phyloP scores from a whole-genome alignment of 2,113 vertebrate species.

The Diglossa brunneiventris region DNA sequence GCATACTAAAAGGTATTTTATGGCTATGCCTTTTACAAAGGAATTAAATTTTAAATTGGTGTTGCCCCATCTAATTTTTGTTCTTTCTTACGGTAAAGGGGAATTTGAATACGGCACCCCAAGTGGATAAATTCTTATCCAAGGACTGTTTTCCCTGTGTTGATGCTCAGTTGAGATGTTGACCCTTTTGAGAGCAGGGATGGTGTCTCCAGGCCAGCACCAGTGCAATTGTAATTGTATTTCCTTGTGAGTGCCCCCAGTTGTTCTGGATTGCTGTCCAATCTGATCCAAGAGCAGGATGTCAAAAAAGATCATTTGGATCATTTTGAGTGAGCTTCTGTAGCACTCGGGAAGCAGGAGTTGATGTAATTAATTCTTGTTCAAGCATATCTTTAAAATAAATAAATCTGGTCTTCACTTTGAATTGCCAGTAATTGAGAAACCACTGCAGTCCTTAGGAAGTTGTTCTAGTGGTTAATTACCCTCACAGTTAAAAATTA shows the following conservation, averaged over 20 bases:
- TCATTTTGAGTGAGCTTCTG: neutral
- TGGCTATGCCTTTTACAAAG: neutral
- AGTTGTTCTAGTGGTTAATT: constrained; percentile 63
- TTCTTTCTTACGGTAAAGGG: neutral
- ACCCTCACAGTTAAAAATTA: constrained; percentile 54
- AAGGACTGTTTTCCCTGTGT: neutral
- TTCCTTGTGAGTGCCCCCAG: neutral
- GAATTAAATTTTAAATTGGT: neutral
- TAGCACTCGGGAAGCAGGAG: neutral
- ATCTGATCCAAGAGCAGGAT: neutral
- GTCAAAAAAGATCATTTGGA: neutral
- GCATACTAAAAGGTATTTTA: neutral
- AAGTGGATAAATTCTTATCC: neutral
- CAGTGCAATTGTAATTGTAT: neutral
- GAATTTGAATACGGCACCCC: neutral
- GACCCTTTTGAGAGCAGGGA: neutral
- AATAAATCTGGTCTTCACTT: constrained; percentile 56
- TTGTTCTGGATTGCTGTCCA: neutral
- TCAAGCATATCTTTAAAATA: constrained; percentile 50
- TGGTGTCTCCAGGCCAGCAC: neutral
- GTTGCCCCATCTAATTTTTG: neutral
- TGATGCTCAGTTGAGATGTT: neutral
- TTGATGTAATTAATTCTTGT: constrained; percentile 42
- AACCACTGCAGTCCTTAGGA: constrained; percentile 46
- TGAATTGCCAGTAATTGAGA: constrained; percentile 58